These are phyloP conservation scores for Pangasius macronema DNA, from an alignment of 2,797 vertebrate genomes.

Conservation along the genomic window DNA sequence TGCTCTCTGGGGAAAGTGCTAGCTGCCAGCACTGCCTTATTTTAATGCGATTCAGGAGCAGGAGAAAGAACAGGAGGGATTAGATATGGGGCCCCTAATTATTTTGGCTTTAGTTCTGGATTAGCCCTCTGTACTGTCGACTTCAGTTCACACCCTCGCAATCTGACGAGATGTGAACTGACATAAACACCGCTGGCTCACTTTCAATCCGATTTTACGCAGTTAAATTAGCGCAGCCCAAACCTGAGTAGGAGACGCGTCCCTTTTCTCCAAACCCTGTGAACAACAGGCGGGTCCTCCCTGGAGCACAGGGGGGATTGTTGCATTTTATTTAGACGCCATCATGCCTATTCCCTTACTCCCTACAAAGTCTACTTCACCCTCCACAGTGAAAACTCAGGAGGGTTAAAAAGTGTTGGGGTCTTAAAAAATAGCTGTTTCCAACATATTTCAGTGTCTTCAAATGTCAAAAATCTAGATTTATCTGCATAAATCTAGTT, in stretches of 20 bases:
- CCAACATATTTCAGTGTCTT: not conserved
- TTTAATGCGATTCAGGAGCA: slow-evolving; percentile 72
- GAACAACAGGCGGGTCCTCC: slow-evolving; percentile 78
- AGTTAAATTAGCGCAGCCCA: slow-evolving; percentile 79
- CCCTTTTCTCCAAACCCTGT: slow-evolving; percentile 73
- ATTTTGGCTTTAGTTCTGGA: slow-evolving; percentile 90
- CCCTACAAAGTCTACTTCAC: slow-evolving; percentile 17
- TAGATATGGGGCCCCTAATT: slow-evolving; percentile 84
- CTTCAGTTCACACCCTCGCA: slow-evolving; percentile 72
- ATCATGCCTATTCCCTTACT: not conserved
- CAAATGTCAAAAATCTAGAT: not conserved
- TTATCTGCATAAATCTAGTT: not conserved
- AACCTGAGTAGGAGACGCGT: slow-evolving; percentile 80
- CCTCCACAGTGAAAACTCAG: not conserved
- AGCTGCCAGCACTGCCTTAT: slow-evolving; percentile 53
- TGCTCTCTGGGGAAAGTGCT: slow-evolving; percentile 39
- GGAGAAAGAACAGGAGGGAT: slow-evolving; percentile 82
- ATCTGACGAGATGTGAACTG: slow-evolving; percentile 88
- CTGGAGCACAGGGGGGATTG: slow-evolving; percentile 68
- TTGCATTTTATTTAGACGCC: not conserved
- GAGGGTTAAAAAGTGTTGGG: not conserved
- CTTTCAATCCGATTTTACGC: slow-evolving; percentile 85
- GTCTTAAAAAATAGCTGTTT: not conserved
- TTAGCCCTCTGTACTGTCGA: slow-evolving; percentile 81
- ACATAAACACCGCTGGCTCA: slow-evolving; percentile 85